Percentiles rank a stretch among this genome's conserved stretches.
Evolutionary conservation across 2,797 vertebrate genomes (phyloP).

Genomic region (Notolabrus celidotus): DNA sequence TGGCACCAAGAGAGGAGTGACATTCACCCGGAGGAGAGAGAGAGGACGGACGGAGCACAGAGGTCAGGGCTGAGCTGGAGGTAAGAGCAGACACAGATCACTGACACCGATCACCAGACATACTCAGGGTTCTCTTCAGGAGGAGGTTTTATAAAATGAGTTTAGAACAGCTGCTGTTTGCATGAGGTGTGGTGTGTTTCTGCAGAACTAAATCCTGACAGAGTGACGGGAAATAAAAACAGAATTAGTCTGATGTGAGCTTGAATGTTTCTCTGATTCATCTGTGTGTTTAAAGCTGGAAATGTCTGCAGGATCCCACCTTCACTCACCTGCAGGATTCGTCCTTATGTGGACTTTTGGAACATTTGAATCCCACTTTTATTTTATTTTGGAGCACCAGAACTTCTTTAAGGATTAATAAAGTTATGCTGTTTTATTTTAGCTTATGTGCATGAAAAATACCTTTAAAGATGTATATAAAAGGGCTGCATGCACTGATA

Average conservation of each 20-base stretch:
- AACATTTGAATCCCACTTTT: not conserved
- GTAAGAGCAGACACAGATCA: slow-evolving; percentile 66
- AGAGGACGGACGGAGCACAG: slow-evolving; percentile 54
- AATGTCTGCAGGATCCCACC: not conserved
- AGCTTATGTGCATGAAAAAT: not conserved
- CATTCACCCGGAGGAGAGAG: slow-evolving; percentile 51
- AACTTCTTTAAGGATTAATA: too few relatives aligned
- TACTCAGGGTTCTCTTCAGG: not conserved
- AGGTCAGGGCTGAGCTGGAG: slow-evolving; percentile 67
- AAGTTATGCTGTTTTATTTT: not conserved
- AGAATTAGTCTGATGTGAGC: not conserved
- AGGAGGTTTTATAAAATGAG: too few relatives aligned
- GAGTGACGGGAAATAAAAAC: not conserved
- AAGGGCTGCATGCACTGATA: not conserved
- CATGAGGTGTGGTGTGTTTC: not conserved
- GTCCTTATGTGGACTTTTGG: not conserved
- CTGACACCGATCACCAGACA: not conserved
- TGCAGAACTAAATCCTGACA: not conserved
- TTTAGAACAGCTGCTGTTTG: not conserved
- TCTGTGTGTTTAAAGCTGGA: not conserved
- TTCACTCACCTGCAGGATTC: not conserved
- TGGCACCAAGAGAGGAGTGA: slow-evolving; percentile 43
- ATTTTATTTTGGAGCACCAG: too few relatives aligned
- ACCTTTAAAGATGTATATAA: not conserved
- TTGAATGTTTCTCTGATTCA: not conserved